Percentiles rank a stretch among this genome's conserved stretches.
phyloP scores from a whole-genome alignment of 1,140 invertebrate species.

The Bombus consobrinus region DNA sequence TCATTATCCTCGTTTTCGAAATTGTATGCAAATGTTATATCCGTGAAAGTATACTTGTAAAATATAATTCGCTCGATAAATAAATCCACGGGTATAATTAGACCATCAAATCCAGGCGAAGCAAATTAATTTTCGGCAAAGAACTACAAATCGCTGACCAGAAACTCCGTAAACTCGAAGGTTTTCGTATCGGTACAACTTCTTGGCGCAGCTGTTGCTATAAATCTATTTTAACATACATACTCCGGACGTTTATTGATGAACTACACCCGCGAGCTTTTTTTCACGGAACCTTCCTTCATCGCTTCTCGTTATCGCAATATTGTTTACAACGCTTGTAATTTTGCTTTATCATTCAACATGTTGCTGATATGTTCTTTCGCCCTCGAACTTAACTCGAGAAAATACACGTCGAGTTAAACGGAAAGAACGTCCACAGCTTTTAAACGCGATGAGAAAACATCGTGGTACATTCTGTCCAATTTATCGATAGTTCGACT shows the following conservation, averaged over 20 bases:
- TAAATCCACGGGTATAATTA: background rate
- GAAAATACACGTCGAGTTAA: background rate
- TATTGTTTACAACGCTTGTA: background rate
- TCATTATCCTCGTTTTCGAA: background rate
- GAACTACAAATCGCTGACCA: background rate
- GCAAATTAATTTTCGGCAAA: background rate
- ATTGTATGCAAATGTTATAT: background rate
- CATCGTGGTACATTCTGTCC: background rate
- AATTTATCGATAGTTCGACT: background rate
- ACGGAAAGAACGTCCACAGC: background rate
- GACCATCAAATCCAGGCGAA: background rate
- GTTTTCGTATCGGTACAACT: background rate
- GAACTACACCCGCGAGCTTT: background rate
- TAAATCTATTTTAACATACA: slow-evolving; percentile 46
- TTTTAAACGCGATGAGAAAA: background rate
- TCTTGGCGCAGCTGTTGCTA: slow-evolving; percentile 9
- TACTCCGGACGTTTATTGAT: slow-evolving; percentile 12
- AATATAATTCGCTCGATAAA: background rate
- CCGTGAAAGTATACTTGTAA: background rate
- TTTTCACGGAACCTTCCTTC: background rate
- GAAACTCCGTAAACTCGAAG: background rate
- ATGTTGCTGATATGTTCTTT: background rate
- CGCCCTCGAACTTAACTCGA: no score
- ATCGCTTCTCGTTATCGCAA: background rate
- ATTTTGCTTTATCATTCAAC: background rate